Percentiles rank a stretch among this genome's conserved stretches.
Conservation (phyloP, 2,888 invertebrate genomes). For the Tetanocera ferruginea region DNA sequence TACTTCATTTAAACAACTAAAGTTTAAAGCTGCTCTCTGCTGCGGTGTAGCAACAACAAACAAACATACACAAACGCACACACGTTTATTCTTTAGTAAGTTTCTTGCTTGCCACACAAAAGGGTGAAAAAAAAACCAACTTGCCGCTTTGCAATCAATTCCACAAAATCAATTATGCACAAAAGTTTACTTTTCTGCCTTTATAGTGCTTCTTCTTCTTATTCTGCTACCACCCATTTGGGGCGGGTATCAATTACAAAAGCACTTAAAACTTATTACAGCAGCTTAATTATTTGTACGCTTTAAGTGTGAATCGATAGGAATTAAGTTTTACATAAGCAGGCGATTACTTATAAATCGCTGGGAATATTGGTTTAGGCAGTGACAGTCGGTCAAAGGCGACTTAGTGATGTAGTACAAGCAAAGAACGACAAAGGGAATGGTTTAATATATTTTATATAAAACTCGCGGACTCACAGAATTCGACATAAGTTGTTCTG, state of each 20-base stretch:
- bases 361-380: too few species aligned
- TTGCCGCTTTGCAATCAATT: background rate
- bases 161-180: conserved; percentile 22
- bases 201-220: background rate
- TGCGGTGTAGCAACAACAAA: background rate
- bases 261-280: background rate
- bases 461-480: too few species aligned
- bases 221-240: background rate
- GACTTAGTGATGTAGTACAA: too few species aligned
- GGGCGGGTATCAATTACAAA: conserved; percentile 1
- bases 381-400: too few species aligned
- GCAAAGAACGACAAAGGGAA: too few species aligned
- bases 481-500: too few species aligned
- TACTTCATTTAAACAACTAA: too few species aligned
- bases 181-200: background rate
- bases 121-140: background rate
- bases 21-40: too few species aligned
- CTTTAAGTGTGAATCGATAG: background rate
- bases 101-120: background rate
- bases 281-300: conserved; percentile 5
- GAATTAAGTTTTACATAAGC: background rate
- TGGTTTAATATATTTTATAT: too few species aligned
- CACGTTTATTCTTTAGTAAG: background rate
- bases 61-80: background rate
- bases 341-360: too few species aligned